Conservation (phyloP, 2,888 invertebrate species). For the Tenthredo notha region DNA sequence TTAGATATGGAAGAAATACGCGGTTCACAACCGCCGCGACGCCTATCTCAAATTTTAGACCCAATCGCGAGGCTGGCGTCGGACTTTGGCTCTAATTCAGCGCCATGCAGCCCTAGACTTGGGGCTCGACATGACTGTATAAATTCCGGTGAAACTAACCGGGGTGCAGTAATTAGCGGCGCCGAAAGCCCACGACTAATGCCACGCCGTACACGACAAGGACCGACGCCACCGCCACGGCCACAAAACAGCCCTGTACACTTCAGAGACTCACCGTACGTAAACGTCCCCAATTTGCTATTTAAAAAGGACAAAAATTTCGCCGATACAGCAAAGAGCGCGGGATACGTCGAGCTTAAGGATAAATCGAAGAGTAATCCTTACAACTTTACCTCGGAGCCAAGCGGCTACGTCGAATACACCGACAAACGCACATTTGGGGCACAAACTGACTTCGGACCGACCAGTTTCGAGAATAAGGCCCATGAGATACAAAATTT, state of each 20-base stretch:
- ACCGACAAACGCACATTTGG: conserved; percentile 68
- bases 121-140: conserved; percentile 65
- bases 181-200: conserved; percentile 87
- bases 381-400: conserved; percentile 74
- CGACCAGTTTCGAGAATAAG: conserved; percentile 65
- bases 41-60: conserved; percentile 91
- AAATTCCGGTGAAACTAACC: conserved; percentile 30
- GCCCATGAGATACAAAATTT: conserved; percentile 60
- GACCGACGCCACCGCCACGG: conserved; percentile 79
- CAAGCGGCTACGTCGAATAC: conserved; percentile 75
- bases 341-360: conserved; percentile 73
- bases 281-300: conserved; percentile 72
- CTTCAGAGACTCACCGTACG: conserved; percentile 72
- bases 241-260: conserved; percentile 74
- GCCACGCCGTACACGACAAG: conserved; percentile 80
- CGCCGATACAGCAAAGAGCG: conserved; percentile 68
- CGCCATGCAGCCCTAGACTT: conserved; percentile 77
- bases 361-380: conserved; percentile 69
- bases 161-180: conserved; percentile 77
- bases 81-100: conserved; percentile 80
- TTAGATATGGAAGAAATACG: conserved; percentile 74
- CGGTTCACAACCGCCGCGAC: conserved; percentile 82
- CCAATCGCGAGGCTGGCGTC: conserved; percentile 86
- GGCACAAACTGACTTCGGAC: conserved; percentile 66
- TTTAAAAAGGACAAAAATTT: conserved; percentile 74